phyloP scores from a whole-genome alignment of 2,888 invertebrate species.

The Cephus rjabovi region DNA sequence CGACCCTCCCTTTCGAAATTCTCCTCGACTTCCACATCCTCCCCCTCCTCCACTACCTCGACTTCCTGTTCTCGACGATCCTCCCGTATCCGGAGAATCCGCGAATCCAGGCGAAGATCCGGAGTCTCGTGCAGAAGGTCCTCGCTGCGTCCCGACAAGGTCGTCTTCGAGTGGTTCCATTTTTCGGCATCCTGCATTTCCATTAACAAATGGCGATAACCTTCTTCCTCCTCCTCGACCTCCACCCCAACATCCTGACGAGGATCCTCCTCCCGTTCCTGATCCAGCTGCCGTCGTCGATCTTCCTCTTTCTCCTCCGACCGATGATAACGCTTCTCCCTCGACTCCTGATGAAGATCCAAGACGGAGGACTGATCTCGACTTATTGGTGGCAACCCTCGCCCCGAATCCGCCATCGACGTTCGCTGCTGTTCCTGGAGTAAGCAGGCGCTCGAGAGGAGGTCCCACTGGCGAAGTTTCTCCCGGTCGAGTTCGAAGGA shows the following conservation, averaged over 20 bases:
- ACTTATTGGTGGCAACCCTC: conserved; percentile 58
- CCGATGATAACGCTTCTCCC: conserved; percentile 11
- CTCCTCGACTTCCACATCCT: conserved; percentile 32
- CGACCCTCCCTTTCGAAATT: conserved; percentile 38
- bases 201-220: background rate
- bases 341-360: conserved; percentile 1
- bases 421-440: conserved; percentile 66
- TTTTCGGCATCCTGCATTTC: background rate
- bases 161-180: background rate
- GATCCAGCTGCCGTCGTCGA: background rate
- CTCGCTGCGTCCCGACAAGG: background rate
- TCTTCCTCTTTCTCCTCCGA: conserved; percentile 30
- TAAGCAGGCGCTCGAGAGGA: conserved; percentile 81
- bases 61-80: conserved; percentile 8
- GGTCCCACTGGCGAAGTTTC: conserved; percentile 88
- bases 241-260: background rate
- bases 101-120: background rate
- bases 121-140: background rate
- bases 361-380: background rate
- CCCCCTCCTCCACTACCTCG: conserved; percentile 24
- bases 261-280: background rate
- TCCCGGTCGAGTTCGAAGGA: conserved; percentile 80
- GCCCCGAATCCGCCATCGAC: conserved; percentile 71
- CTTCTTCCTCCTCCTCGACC: background rate
- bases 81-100: background rate